Evolutionary conservation across 2,888 invertebrate species (phyloP).

Genomic region (Conomelus anceps): DNA sequence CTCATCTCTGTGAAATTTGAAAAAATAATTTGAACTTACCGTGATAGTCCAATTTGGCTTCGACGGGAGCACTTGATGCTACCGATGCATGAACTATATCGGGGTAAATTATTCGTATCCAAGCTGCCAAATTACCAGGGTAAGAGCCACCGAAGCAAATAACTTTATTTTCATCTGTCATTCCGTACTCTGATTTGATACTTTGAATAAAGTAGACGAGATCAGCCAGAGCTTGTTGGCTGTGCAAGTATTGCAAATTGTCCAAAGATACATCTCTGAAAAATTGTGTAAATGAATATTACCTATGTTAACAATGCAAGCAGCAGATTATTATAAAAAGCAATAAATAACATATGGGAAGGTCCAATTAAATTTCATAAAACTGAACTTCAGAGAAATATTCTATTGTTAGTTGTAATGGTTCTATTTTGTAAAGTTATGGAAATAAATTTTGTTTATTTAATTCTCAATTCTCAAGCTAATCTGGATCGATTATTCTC

Average conservation of each 20-base stretch:
- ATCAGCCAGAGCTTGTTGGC: conserved; percentile 78
- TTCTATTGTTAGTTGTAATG: too few relatives aligned
- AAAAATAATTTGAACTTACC: conserved; percentile 47
- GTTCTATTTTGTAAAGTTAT: too few relatives aligned
- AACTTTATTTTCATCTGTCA: conserved; percentile 64
- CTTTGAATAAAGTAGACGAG: conserved; percentile 70
- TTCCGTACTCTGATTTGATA: conserved; percentile 58
- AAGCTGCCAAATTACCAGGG: conserved; percentile 58
- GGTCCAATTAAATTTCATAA: too few relatives aligned
- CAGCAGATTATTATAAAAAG: too few relatives aligned
- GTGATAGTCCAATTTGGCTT: conserved; percentile 76
- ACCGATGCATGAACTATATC: conserved; percentile 78
- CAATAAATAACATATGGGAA: too few relatives aligned
- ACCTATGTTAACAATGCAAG: too few relatives aligned
- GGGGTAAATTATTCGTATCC: conserved; percentile 83
- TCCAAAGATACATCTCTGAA: conserved; percentile 74
- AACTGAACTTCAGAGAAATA: too few relatives aligned
- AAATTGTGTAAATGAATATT: conserved; percentile 37
- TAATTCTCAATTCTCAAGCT: too few relatives aligned
- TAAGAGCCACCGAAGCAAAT: conserved; percentile 82
- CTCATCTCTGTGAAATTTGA: too few relatives aligned
- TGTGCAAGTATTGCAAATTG: conserved; percentile 71
- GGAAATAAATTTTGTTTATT: too few relatives aligned
- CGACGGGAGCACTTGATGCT: conserved; percentile 81
- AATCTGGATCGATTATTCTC: too few relatives aligned